Evolutionary conservation across 2,113 vertebrate species (phyloP).

Genomic region (Phylloscopus trochiloides): DNA sequence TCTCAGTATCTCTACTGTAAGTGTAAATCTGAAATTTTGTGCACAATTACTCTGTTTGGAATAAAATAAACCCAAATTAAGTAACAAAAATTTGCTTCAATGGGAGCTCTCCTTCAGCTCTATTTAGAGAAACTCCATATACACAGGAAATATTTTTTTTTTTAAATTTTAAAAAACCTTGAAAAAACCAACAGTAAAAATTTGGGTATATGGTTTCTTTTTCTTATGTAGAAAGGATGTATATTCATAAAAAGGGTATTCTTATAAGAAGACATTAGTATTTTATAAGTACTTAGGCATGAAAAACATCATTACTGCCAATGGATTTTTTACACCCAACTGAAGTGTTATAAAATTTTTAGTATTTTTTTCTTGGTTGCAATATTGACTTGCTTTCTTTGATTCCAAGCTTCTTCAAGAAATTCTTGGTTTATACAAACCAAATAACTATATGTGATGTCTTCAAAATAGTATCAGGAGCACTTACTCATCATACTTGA

Average conservation of each 20-base stretch:
- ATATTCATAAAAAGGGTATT: not conserved
- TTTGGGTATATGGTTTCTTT: not conserved
- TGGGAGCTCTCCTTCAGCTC: not conserved
- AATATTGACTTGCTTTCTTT: constrained; percentile 48
- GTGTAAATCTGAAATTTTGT: not conserved
- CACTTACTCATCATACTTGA: constrained; percentile 99
- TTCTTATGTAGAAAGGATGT: not conserved
- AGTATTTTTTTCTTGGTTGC: constrained; percentile 18
- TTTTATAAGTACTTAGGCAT: not conserved
- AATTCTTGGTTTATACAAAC: constrained; percentile 62
- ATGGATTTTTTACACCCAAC: not conserved
- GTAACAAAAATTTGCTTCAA: not conserved
- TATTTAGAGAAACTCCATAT: not conserved
- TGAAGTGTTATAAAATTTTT: not conserved
- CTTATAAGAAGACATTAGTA: not conserved
- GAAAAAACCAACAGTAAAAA: not conserved
- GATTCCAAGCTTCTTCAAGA: constrained; percentile 43
- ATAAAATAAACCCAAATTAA: not conserved
- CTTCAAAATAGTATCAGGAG: constrained; percentile 73
- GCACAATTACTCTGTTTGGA: not conserved
- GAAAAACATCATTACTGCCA: not conserved
- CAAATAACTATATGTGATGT: constrained; percentile 56
- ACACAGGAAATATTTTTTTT: not conserved
- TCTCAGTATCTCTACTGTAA: not conserved
- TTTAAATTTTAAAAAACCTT: not conserved